Base-by-base conservation (phyloP, 2,888 invertebrate genomes). In the Epicampocera succincta region DNA sequence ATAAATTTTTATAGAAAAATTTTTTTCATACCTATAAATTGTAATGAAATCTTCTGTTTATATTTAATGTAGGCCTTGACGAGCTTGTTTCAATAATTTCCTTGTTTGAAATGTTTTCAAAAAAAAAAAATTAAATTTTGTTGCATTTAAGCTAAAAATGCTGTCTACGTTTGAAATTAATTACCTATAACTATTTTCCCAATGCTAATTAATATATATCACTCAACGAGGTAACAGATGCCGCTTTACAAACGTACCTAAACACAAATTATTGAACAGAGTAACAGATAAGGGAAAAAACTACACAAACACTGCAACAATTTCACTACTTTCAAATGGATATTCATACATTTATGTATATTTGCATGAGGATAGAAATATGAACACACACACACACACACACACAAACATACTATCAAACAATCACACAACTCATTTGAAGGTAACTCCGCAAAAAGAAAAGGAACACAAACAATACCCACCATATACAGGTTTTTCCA, bases 141-240 rank as follows among this genome's bases (percentile, higher is more conserved):
- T n/a, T n/a, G n/a, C n/a, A n/a, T n/a, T n/a, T n/a, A n/a, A n/a
- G n/a, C n/a, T n/a, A n/a, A n/a, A 6, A 29, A 29, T 29, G 6
- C 29, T 4, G 29, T 6, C 6, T 29, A 6, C 6, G 29, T 29
- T 29, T 29, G 6, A 29, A 29, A 29, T 29, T 29, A 29, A 29
- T 29, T 6, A 29, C n/a, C n/a, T n/a, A n/a, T n/a, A n/a, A n/a
- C n/a, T 29, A 48, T 58, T 68, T 60, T 40, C 42, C 63, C 69
- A 69, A 65, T 44, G 73, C 65, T 81, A 81, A 81, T 81, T 74
- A 81, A 81, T 77, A 74, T 77, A 77, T 81, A n/a, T n/a, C 76
- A 81, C 76, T 81, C 68, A 73, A 56, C 68, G 29, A 69, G 69
- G 69, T 74, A 69, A 65, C 77, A 29, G 6, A 3, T 29, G 29